phyloP scores from a whole-genome alignment of 53 echinoderm and acorn worm genomes.

The Hippasteria phrygiana region DNA sequence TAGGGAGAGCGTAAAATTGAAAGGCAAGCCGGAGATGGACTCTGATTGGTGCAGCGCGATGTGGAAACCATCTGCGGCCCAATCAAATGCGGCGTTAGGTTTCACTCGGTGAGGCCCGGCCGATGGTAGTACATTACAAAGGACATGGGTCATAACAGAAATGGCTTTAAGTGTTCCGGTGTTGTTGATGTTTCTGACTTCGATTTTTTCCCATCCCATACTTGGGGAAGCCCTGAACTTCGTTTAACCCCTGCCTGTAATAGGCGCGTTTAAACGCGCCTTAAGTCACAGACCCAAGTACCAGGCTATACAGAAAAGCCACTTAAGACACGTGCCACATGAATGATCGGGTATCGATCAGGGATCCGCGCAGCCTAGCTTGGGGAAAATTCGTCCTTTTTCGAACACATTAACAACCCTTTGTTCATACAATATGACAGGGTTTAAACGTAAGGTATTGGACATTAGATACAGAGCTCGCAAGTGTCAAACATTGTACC shows the following conservation, averaged over 20 bases:
- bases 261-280: background rate
- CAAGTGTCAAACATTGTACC: no score
- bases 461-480: no score
- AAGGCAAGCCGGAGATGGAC: slow-evolving; percentile 4
- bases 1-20: background rate
- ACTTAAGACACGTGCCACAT: slow-evolving; percentile 24
- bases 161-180: slow-evolving; percentile 27
- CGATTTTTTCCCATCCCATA: slow-evolving; percentile 12
- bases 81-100: slow-evolving; percentile 47
- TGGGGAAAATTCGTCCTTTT: background rate
- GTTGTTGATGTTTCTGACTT: slow-evolving; percentile 8
- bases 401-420: background rate
- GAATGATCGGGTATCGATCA: slow-evolving; percentile 35
- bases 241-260: slow-evolving; percentile 18
- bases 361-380: slow-evolving; percentile 6
- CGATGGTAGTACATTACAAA: background rate
- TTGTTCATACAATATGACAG: no score
- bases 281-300: background rate
- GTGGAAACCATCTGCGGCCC: slow-evolving; percentile 29
- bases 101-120: slow-evolving; percentile 12
- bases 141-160: slow-evolving; percentile 9
- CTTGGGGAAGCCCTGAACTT: background rate
- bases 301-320: slow-evolving; percentile 20
- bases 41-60: slow-evolving; percentile 39
- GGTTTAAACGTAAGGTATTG: no score